Evolutionary conservation across 1,140 invertebrate species (phyloP).

Genomic region (Brachionus koreanus): DNA sequence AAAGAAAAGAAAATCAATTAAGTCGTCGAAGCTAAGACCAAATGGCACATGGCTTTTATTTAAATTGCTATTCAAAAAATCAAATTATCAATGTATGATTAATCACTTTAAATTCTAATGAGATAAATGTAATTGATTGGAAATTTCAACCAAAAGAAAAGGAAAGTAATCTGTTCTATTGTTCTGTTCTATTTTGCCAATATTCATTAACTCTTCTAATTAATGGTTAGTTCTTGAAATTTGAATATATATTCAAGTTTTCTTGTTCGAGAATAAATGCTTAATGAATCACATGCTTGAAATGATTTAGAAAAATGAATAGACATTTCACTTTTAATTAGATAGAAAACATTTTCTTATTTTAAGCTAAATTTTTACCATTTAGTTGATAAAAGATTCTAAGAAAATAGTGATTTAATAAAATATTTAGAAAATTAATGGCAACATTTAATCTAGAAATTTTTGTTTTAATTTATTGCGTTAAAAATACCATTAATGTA

Average conservation of each 20-base stretch:
- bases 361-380: background rate
- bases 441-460: background rate
- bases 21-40: constrained; percentile 7
- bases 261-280: background rate
- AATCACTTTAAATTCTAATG: constrained; percentile 4
- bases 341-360: background rate
- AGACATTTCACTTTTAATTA: background rate
- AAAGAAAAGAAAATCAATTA: background rate
- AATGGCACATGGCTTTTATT: background rate
- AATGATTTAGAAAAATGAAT: background rate
- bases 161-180: constrained; percentile 18
- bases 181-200: background rate
- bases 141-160: constrained; percentile 7
- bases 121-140: constrained; percentile 22
- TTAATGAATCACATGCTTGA: background rate
- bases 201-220: constrained; percentile 8
- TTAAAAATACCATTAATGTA: background rate
- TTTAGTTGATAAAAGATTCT: background rate
- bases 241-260: background rate
- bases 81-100: constrained; percentile 35
- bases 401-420: background rate
- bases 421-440: background rate
- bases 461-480: background rate
- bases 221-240: constrained; percentile 7
- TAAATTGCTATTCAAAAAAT: constrained; percentile 14